A percentile compares a stretch with the other conserved stretches of the same genome.
Conservation (phyloP, 2,797 vertebrate genomes). For the Urocyon cinereoargenteus region DNA sequence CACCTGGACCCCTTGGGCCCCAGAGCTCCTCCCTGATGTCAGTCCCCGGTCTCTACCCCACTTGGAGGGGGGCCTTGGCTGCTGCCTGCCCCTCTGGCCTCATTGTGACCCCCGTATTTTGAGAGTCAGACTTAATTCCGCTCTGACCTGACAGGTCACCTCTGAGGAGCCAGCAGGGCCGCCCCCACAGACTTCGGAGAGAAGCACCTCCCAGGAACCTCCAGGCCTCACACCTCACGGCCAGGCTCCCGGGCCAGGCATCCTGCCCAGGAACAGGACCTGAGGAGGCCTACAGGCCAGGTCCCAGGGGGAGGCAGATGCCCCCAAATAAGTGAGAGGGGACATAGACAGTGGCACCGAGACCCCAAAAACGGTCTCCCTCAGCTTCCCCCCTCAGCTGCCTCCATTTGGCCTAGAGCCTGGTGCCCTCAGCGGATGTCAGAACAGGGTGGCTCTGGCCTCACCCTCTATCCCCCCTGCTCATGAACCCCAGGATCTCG, state of each 20-base stretch:
- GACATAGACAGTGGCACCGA: neutral
- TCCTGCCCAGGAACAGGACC: accelerated
- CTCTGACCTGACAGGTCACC: neutral
- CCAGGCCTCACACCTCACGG: neutral
- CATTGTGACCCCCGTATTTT: neutral
- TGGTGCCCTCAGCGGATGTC: neutral
- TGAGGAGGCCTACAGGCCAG: neutral
- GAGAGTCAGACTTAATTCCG: neutral
- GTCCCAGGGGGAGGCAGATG: neutral
- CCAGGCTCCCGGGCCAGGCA: neutral
- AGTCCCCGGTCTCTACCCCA: neutral
- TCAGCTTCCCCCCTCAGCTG: neutral
- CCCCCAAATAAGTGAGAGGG: neutral
- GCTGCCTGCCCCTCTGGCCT: neutral
- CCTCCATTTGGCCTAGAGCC: neutral
- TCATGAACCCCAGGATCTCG: neutral
- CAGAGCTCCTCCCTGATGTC: neutral
- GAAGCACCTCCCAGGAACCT: neutral
- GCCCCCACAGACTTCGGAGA: accelerated
- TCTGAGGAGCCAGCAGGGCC: accelerated
- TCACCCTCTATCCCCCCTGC: neutral
- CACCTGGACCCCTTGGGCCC: neutral
- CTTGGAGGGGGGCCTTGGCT: neutral
- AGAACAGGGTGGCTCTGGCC: neutral
- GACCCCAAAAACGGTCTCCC: neutral